Base-by-base conservation (phyloP, 2,113 vertebrate genomes). In the Anolis carolinensis region DNA sequence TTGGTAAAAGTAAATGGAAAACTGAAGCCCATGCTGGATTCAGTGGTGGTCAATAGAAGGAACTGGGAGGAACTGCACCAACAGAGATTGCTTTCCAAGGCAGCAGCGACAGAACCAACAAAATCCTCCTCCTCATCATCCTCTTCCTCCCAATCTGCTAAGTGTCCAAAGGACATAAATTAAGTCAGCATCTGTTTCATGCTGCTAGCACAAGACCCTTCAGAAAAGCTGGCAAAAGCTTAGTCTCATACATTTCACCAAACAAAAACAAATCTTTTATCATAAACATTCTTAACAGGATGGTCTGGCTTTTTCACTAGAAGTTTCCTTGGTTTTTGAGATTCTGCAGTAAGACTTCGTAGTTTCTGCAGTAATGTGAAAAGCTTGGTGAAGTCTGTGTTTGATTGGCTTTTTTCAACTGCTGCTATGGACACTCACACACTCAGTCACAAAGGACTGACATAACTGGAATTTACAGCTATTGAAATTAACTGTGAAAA, bases 21-120 rank as follows among this genome's bases (percentile, higher is more conserved):
- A 94, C 97, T 99, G 87, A 97, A 99, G 96, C 98, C 98, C 0
- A 99, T 99, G 98, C 89, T 99, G 88, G 98, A 99, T 88, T 97
- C 97, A 0, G 97, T 99, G 94, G 93, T 94, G 88, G 96, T 92
- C 36, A 99, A 99, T 81, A 97, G 98, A 94, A 95, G 89, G 82
- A 98, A 98, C 87, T 99, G 99, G 99, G 97, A 98, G 90, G 98
- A 99, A 84, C 89, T 99, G 90, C 97, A 99, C 95, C 96, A 93
- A 92, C 97, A 97, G 91, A 95, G 96, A 94, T 96, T 97, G 88
- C 92, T 91, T 27, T 92, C 94, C 83, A 96, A 97, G 25, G 85
- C 62, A 0, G 73, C 88, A 70, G 63, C 95, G 5, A 67, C 65
- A 30, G 2, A 13, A 2, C 18, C 72, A 5, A 44, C 39, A 44